Base-by-base conservation (phyloP, 1,140 invertebrate genomes). In the Drosophila subpulchrella region DNA sequence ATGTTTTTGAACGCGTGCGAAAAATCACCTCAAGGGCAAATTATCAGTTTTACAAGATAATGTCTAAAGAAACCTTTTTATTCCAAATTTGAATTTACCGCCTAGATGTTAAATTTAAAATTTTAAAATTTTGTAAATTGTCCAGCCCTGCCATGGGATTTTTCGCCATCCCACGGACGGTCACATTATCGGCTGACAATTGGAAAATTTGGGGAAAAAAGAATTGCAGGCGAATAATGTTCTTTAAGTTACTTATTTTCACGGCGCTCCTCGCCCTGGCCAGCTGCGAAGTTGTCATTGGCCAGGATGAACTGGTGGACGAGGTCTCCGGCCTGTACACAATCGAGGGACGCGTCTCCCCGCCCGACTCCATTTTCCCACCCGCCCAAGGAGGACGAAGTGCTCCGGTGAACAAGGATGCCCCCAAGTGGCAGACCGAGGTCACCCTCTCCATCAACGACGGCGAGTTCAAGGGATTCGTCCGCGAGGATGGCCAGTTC, bases 401-500 rank as follows among this genome's bases (percentile, higher is more conserved):
- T 59, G 41, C 94, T 95, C 42, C 90, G 91, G 13, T 91, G 80
- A 60, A 75, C 86, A 12, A 95, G 95, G 72, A 72, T 12, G 57
- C 36, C 3, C 79, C 61, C 38, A 91, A 90, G 54, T 98, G 97
- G 97, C 95, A 97, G 91, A 92, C 95, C 5, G 94, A 95, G 71
- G 97, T 97, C 6, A 94, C 95, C 70, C 93, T 99, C 10, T 95
- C 97, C 80, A 96, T 97, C 1, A 98, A 98, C 91, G 96, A 97
- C 27, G 97, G 97, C 11, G 95, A 97, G 92, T 96, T 96, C 91
- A 94, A 97, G 79, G 97, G 96, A 50, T 98, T 97, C 92, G 92
- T 98, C 58, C 96, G 96, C 80, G 96, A 97, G 80, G 98, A 99
- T 94, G 98, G 98, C n/a, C 95, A 95, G 10, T 99, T 99, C 93